Evolutionary conservation across 2,113 vertebrate genomes (phyloP), one percentile per base, ranked within the genome.

Genomic region (Myiozetetes cayanensis): DNA sequence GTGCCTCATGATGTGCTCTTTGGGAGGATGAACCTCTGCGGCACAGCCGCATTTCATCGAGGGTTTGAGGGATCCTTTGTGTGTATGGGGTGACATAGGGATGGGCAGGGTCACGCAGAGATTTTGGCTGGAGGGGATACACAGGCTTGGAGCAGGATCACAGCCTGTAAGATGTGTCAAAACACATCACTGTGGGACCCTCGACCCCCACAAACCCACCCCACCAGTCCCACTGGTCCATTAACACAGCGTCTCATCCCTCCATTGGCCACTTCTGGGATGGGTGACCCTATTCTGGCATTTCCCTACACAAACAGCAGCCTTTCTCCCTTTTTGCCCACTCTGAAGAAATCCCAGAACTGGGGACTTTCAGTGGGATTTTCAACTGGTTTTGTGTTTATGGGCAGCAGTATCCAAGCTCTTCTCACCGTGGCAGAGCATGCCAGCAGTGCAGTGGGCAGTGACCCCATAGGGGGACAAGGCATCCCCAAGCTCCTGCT

Each of bases 171-270:
- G 33, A 56, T 41, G 33, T 16, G n/a, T 28, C 27, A 6, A 13
- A 53, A 16, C 4, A 14, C 56, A 33, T 75, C 1, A 2, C 7
- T 12, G 33, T 78, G 66, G 65, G 39, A 46, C 67, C 20, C 61
- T 63, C 7, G 3, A 28, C 70, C 30, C 20, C 74, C 65, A 46
- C 74, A 74, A 66, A 41, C 33, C 59, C 81, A 56, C n/a, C 77
- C 70, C 35, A 33, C 23, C 2, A 0, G 14, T 80, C 49, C 30
- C 0, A 0, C 52, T 47, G 49, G 37, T 55, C 22, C 1, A 0
- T 4, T 4, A 25, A 14, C 0, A 1, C 41, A 0, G 0, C 2
- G 6, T 22, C 44, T 77, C 22, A 24, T 39, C 46, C 33, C 44
- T 56, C 77, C 0, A 0, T 30, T 44, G 44, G 6, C 41, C 55